Base-by-base conservation (phyloP, 1,140 invertebrate species). In the Pseudomyrmex gracilis region DNA sequence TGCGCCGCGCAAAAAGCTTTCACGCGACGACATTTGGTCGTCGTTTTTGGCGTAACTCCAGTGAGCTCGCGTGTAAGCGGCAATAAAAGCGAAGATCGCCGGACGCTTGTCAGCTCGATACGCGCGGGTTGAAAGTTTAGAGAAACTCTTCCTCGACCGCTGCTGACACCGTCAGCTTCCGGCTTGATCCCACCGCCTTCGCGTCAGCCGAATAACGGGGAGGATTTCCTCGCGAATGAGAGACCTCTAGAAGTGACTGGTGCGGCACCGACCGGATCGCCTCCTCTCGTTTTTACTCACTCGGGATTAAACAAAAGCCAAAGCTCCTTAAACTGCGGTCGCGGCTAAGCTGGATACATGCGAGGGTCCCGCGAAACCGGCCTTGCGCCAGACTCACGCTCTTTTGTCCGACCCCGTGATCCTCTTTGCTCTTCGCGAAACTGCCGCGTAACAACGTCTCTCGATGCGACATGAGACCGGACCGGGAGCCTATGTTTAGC, bases 301-400 rank as follows among this genome's bases (percentile, higher is more conserved):
- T 88, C 88, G 87, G 92, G 93, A 94, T 94, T 94, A 94, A 94
- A 93, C 90, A 90, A 92, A 94, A 93, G 90, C 93, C 83, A 94
- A 94, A 94, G 93, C 93, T 94, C 92, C 93, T 94, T 94, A 94
- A 94, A 94, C 93, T 94, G 93, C 87, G 93, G 93, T 94, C 86
- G 85, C 67, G 89, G 84, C 90, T 93, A 94, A 94, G 93, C 93
- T 94, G 92, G 91, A 93, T 94, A 94, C 93, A 94, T 94, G 90
- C 89, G 91, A 92, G 91, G 92, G 91, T 92, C 90, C 87, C 82
- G 68, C 83, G 82, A 82, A 84, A 58, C 67, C 57, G 60, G 63
- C 57, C 57, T 63, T 60, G 55, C 77, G 64, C 49, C 24, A 61
- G 87, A 60, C 34, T 53, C 61, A 85, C 73, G 83, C 90, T 91